A percentile compares a stretch with the other conserved stretches of the same genome.
Evolutionary conservation across 2,888 invertebrate species (phyloP).

Genomic region (Eupeodes luniger): DNA sequence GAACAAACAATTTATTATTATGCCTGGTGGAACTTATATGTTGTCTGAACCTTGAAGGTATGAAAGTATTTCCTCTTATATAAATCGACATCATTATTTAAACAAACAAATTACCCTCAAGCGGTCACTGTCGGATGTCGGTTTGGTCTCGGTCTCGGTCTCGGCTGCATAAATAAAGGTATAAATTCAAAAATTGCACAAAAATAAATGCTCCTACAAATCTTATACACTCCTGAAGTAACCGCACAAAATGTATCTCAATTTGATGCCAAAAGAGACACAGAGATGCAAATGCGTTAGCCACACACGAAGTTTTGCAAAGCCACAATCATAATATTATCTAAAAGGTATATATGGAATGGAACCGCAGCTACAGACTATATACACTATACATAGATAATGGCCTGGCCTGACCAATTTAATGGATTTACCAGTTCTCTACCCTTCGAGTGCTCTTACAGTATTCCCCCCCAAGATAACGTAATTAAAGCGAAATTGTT

Average conservation of each 20-base stretch:
- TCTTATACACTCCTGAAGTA: constrained; percentile 15
- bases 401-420: constrained; percentile 24
- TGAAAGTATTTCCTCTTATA: constrained; percentile 35
- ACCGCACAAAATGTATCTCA: constrained; percentile 61
- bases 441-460: constrained; percentile 21
- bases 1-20: not conserved
- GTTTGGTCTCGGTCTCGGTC: not conserved
- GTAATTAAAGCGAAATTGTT: constrained; percentile 70
- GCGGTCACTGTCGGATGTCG: not conserved
- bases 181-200: constrained; percentile 37
- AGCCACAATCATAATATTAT: constrained; percentile 49
- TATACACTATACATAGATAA: not conserved
- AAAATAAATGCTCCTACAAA: constrained; percentile 10
- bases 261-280: constrained; percentile 49
- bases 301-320: constrained; percentile 68
- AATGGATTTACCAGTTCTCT: constrained; percentile 41
- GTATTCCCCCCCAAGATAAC: constrained; percentile 10
- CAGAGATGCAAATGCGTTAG: constrained; percentile 68
- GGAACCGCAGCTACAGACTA: constrained; percentile 14
- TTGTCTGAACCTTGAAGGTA: constrained; percentile 7
- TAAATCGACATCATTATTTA: constrained; percentile 63
- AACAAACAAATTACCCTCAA: constrained; percentile 59
- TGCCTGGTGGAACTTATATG: constrained; percentile 4
- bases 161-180: not conserved
- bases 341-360: constrained; percentile 1